Conservation (phyloP, 2,888 invertebrate genomes). For the Schizotus pectinicornis region DNA sequence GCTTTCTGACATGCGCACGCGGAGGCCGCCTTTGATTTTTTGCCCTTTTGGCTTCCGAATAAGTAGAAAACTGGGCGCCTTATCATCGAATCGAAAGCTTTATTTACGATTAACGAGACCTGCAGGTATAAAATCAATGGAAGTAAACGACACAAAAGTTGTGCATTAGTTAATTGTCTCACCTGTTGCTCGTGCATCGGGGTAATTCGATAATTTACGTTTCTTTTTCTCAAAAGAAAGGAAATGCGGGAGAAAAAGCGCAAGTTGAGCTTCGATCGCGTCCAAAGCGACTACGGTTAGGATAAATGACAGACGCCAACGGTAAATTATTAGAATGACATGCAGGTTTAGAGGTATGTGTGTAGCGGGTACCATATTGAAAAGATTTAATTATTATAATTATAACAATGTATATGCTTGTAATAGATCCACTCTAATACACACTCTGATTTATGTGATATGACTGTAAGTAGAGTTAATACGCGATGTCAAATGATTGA, state of each 20-base stretch:
- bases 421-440: slow-evolving; percentile 24
- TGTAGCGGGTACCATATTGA: slow-evolving; percentile 14
- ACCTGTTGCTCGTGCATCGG: slow-evolving; percentile 9
- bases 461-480: slow-evolving; percentile 33
- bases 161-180: slow-evolving; percentile 16
- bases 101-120: slow-evolving; percentile 20
- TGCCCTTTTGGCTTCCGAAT: slow-evolving; percentile 21
- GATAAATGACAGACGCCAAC: neutral
- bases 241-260: neutral
- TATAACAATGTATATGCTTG: slow-evolving; percentile 28
- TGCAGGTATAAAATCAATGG: slow-evolving; percentile 12
- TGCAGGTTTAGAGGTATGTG: slow-evolving; percentile 8
- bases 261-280: neutral
- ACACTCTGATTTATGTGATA: slow-evolving; percentile 28
- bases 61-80: slow-evolving; percentile 6
- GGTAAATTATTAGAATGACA: slow-evolving; percentile 13
- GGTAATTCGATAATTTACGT: neutral
- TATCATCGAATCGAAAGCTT: slow-evolving; percentile 20
- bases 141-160: slow-evolving; percentile 5
- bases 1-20: slow-evolving; percentile 22
- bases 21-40: slow-evolving; percentile 8
- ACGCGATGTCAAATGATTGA: slow-evolving; percentile 45
- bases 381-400: slow-evolving; percentile 31
- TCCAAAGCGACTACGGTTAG: slow-evolving; percentile 10
- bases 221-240: slow-evolving; percentile 1